Percentiles rank a stretch among this genome's conserved stretches.
These are phyloP conservation scores for Beris chalybata DNA, from an alignment of 2,888 invertebrate species.

Conservation along the genomic window DNA sequence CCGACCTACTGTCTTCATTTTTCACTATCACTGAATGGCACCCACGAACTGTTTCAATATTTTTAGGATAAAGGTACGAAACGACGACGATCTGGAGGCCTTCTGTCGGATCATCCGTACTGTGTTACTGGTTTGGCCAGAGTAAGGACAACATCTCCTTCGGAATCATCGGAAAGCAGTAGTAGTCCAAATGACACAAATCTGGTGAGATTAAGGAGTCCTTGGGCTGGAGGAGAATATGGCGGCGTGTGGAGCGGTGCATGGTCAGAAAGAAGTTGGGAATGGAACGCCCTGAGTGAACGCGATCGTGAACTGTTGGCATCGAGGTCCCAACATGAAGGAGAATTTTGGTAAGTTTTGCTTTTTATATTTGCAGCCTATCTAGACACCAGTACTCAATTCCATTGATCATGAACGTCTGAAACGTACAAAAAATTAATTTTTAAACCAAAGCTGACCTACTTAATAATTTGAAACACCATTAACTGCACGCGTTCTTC, in stretches of 20 bases:
- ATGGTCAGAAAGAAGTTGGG: conserved; percentile 70
- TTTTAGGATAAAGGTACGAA: conserved; percentile 49
- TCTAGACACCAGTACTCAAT: too few species aligned
- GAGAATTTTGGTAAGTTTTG: conserved; percentile 67
- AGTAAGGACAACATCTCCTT: conserved; percentile 58
- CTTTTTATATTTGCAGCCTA: too few species aligned
- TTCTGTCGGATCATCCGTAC: conserved; percentile 70
- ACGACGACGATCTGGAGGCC: conserved; percentile 63
- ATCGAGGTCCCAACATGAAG: conserved; percentile 65
- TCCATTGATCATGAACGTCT: too few species aligned
- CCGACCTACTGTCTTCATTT: too few species aligned
- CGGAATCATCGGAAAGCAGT: conserved; percentile 35
- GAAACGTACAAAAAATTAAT: too few species aligned
- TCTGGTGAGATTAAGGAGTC: conserved; percentile 66
- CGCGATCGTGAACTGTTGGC: conserved; percentile 67
- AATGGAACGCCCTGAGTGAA: conserved; percentile 68
- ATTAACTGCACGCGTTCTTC: too few species aligned
- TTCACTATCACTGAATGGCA: too few species aligned
- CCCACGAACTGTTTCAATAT: neutral
- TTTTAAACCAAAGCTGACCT: too few species aligned
- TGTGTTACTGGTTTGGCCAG: conserved; percentile 72
- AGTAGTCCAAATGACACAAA: conserved; percentile 59
- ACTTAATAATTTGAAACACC: too few species aligned
- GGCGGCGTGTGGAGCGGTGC: conserved; percentile 73
- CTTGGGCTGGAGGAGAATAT: conserved; percentile 56